These are phyloP conservation scores for Myxocyprinus asiaticus DNA, from an alignment of 2,113 vertebrate species.

Conservation along the genomic window DNA sequence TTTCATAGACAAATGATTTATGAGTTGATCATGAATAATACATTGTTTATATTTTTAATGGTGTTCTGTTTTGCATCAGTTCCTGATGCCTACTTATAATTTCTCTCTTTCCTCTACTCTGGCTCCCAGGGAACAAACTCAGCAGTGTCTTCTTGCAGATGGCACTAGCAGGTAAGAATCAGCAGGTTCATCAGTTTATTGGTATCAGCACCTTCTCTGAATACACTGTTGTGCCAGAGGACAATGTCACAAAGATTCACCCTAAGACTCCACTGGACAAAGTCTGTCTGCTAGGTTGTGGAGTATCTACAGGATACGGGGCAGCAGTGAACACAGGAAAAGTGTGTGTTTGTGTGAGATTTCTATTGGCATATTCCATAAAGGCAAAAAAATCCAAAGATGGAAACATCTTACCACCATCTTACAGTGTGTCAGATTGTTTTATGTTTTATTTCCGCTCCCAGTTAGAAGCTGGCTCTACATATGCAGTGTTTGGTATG, in stretches of 20 bases:
- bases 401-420: background rate
- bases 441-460: background rate
- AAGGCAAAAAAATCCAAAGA: background rate
- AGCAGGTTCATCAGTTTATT: constrained; percentile 62
- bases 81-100: background rate
- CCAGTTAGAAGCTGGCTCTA: constrained; percentile 82
- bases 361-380: background rate
- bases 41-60: too few relatives aligned
- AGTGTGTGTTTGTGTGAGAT: constrained; percentile 51
- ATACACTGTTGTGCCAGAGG: constrained; percentile 65
- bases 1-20: constrained; percentile 26
- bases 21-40: too few relatives aligned
- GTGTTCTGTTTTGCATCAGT: background rate
- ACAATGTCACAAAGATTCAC: constrained; percentile 60
- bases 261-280: constrained; percentile 60
- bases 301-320: constrained; percentile 67
- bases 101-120: background rate
- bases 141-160: constrained; percentile 74
- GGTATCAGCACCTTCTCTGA: constrained; percentile 68
- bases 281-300: constrained; percentile 67
- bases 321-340: constrained; percentile 65
- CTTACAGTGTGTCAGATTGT: background rate
- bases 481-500: constrained; percentile 82
- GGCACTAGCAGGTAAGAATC: constrained; percentile 75
- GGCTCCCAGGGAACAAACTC: constrained; percentile 42